phyloP scores from a whole-genome alignment of 2,888 invertebrate genomes.

The Drosophila dives region DNA sequence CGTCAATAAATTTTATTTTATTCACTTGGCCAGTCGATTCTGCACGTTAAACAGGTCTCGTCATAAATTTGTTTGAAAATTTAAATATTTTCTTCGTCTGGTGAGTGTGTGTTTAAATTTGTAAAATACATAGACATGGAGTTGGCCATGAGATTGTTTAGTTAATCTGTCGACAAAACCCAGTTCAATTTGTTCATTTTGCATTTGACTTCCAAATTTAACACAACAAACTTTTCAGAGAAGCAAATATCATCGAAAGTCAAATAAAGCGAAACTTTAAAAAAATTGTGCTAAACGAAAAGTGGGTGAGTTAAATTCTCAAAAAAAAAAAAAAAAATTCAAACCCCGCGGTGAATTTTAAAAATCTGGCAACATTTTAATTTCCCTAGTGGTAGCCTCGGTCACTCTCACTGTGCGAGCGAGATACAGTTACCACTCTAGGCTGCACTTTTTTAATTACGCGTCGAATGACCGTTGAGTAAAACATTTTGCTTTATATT shows the following conservation, averaged over 20 bases:
- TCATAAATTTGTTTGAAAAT: constrained; percentile 51
- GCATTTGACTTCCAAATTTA: constrained; percentile 37
- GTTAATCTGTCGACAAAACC: not conserved
- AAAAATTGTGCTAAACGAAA: constrained; percentile 1
- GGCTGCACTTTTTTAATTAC: constrained; percentile 35
- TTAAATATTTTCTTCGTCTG: constrained; percentile 35
- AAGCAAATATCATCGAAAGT: constrained; percentile 7
- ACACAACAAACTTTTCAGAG: constrained; percentile 25
- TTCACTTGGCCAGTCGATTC: constrained; percentile 55
- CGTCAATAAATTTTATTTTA: not conserved
- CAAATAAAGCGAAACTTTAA: constrained; percentile 7
- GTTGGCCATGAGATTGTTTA: constrained; percentile 30
- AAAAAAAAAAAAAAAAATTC: not conserved
- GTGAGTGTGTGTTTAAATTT: constrained; percentile 40
- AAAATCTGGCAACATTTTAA: constrained; percentile 1
- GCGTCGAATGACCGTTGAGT: not conserved
- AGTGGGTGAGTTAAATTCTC: constrained; percentile 40
- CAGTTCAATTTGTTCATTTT: constrained; percentile 34
- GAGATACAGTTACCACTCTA: constrained; percentile 14
- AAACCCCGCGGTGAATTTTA: not conserved
- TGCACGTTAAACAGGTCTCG: constrained; percentile 50
- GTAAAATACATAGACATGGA: constrained; percentile 23
- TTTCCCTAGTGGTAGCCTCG: constrained; percentile 18
- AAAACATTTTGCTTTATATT: not conserved
- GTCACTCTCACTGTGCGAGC: not conserved